Evolutionary conservation across 1,140 invertebrate species (phyloP).

Genomic region (Lasioglossum albipes): DNA sequence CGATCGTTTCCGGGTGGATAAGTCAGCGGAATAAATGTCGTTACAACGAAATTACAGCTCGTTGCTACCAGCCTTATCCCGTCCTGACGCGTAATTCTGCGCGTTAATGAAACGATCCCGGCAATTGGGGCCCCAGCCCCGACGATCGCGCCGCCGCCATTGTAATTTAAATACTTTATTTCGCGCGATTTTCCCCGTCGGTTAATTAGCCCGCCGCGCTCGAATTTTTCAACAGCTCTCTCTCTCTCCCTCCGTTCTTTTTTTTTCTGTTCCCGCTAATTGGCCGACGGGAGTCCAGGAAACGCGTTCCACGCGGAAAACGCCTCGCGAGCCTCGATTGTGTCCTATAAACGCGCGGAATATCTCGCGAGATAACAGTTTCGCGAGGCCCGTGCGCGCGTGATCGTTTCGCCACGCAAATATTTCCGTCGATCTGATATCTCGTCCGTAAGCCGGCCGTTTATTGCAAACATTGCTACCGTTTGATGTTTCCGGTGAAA

Average conservation of each 20-base stretch:
- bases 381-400: not conserved
- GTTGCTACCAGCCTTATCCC: conserved; percentile 7
- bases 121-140: not conserved
- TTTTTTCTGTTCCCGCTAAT: not conserved
- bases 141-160: not conserved
- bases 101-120: conserved; percentile 10
- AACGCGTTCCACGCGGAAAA: conserved; percentile 13
- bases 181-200: conserved; percentile 6
- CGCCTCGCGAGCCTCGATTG: not conserved
- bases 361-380: not conserved
- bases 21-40: conserved; percentile 32
- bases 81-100: conserved; percentile 17
- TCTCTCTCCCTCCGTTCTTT: not conserved
- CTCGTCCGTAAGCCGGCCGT: conserved; percentile 6
- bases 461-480: conserved; percentile 32
- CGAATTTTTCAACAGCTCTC: not conserved
- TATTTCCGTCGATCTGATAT: conserved; percentile 21
- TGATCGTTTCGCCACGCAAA: not conserved
- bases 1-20: conserved; percentile 35
- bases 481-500: conserved; percentile 57
- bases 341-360: conserved; percentile 18
- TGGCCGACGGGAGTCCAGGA: not conserved
- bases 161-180: conserved; percentile 30
- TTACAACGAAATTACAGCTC: conserved; percentile 31
- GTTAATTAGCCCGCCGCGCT: not conserved